These are phyloP conservation scores for Luperina nickerlii DNA, from an alignment of 2,888 invertebrate species.

Conservation along the genomic window DNA sequence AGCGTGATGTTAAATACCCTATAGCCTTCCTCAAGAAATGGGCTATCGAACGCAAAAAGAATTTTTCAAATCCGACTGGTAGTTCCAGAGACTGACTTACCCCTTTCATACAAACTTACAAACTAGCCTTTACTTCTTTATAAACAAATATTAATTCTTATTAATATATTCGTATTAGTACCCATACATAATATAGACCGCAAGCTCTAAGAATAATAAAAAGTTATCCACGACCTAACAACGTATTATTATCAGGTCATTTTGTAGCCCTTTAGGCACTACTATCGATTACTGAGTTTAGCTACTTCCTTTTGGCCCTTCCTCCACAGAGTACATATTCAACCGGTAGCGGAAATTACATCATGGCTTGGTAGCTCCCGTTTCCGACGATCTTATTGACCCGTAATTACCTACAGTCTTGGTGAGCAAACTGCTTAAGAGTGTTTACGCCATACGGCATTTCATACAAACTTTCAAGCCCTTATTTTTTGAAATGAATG, in stretches of 20 bases:
- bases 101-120: too few species aligned
- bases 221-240: not conserved
- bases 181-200: not conserved
- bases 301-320: conserved; percentile 37
- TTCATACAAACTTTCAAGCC: too few species aligned
- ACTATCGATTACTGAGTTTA: conserved; percentile 39
- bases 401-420: conserved; percentile 28
- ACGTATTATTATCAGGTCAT: conserved; percentile 8
- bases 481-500: too few species aligned
- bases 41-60: too few species aligned
- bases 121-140: too few species aligned
- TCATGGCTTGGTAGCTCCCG: conserved; percentile 32
- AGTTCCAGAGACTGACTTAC: too few species aligned
- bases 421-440: conserved; percentile 16
- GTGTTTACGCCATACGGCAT: too few species aligned
- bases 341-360: conserved; percentile 51
- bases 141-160: not conserved
- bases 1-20: too few species aligned
- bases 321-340: conserved; percentile 30
- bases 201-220: conserved; percentile 23
- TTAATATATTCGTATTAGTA: not conserved
- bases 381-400: conserved; percentile 36
- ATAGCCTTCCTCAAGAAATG: too few species aligned
- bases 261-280: conserved; percentile 1
- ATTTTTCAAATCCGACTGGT: too few species aligned